Evolutionary conservation across 2,797 vertebrate species (phyloP).

Genomic region (Acanthurus leucopareius): DNA sequence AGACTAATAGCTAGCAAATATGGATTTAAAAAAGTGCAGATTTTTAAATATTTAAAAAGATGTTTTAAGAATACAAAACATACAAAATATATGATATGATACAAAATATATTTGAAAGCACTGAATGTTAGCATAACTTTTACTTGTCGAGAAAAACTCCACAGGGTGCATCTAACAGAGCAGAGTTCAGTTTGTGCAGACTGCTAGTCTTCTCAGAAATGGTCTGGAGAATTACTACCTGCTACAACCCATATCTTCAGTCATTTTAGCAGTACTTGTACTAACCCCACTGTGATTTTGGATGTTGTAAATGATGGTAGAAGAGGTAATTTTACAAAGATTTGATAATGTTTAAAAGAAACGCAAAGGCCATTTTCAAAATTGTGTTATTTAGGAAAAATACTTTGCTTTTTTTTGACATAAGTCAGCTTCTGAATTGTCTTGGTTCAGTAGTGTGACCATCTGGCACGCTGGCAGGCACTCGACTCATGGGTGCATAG

Average conservation of each 20-base stretch:
- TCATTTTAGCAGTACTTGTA: background rate
- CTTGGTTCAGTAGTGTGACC: slow-evolving; percentile 16
- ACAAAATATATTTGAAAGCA: background rate
- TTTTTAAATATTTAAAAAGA: background rate
- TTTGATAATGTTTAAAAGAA: background rate
- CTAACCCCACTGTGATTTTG: no score
- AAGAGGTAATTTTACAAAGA: background rate
- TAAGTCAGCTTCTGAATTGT: background rate
- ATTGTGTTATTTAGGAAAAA: background rate
- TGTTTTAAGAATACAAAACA: no score
- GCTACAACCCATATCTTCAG: background rate
- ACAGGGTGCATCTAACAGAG: background rate
- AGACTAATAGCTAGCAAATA: background rate
- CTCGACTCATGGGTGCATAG: slow-evolving; percentile 17
- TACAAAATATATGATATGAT: no score
- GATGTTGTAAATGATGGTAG: background rate
- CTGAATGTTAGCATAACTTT: background rate
- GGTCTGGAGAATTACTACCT: background rate
- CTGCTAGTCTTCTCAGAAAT: background rate
- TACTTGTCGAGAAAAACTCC: background rate
- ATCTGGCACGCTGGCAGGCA: slow-evolving; percentile 43
- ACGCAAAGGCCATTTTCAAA: background rate
- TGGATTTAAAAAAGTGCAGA: background rate
- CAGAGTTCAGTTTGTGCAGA: background rate
- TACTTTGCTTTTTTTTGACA: background rate